phyloP scores from a whole-genome alignment of 1,140 invertebrate species.

The Hestina assimilis region DNA sequence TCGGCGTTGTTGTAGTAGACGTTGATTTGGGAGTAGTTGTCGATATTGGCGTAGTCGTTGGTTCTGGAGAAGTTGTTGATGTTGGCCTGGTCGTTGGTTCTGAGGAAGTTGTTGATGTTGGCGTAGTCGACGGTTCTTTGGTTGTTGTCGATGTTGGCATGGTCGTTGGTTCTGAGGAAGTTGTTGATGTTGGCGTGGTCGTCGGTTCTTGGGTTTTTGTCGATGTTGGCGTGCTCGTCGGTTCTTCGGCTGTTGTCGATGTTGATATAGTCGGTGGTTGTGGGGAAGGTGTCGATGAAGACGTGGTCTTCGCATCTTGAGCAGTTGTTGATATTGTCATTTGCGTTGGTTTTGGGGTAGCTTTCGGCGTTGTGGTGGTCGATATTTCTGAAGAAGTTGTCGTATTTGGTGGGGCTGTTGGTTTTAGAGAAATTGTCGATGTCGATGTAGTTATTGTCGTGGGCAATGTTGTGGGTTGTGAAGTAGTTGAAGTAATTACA shows the following conservation, averaged over 20 bases:
- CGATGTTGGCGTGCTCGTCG: conserved; percentile 4
- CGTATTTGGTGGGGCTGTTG: conserved; percentile 11
- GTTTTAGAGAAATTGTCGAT: conserved; percentile 9
- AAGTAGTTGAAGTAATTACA: conserved; percentile 4
- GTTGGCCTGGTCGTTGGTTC: too few relatives aligned
- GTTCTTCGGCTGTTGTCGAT: too few relatives aligned
- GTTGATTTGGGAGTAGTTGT: too few relatives aligned
- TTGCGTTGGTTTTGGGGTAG: too few relatives aligned
- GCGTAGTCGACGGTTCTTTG: too few relatives aligned
- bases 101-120: too few relatives aligned
- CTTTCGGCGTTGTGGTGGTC: neutral
- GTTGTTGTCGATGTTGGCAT: conserved; percentile 5
- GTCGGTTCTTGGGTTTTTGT: conserved; percentile 1
- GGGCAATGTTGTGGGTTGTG: conserved; percentile 8
- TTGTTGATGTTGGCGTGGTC: conserved; percentile 4
- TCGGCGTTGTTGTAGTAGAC: too few relatives aligned
- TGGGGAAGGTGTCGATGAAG: too few relatives aligned
- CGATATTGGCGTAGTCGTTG: too few relatives aligned
- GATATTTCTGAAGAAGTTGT: conserved; percentile 16
- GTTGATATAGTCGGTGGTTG: too few relatives aligned
- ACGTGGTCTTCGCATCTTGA: conserved; percentile 5
- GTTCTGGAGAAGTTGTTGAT: too few relatives aligned
- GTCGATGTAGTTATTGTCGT: conserved; percentile 11
- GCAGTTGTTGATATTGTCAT: too few relatives aligned
- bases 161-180: conserved; percentile 12